Conservation (phyloP, 92 coral and sea anemone genomes). For the Galaxea fascicularis region DNA sequence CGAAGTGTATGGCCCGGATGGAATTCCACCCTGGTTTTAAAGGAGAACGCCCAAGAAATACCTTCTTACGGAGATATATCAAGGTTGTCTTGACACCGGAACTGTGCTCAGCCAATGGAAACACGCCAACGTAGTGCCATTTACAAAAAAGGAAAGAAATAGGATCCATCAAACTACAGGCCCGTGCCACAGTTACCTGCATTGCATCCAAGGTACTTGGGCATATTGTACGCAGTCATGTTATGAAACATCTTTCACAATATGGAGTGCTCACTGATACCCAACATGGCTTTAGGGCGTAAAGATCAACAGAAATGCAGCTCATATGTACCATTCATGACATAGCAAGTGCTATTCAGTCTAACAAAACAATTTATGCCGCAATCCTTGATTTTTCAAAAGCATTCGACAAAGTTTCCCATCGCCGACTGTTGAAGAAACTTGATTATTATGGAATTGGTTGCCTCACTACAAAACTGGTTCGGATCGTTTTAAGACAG, state of each 20-base stretch:
- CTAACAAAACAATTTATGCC: slow-evolving; percentile 39
- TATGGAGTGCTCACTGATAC: too few species aligned
- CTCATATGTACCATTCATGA: slow-evolving; percentile 34
- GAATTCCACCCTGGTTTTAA: slow-evolving; percentile 10
- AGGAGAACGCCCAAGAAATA: slow-evolving; percentile 2
- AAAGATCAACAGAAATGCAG: slow-evolving; percentile 54
- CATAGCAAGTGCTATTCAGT: not conserved
- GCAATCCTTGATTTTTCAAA: slow-evolving; percentile 51
- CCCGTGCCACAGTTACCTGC: slow-evolving; percentile 24
- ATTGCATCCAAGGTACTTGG: not conserved
- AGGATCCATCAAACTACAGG: slow-evolving; percentile 24
- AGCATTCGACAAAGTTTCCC: slow-evolving; percentile 53
- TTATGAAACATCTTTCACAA: too few species aligned
- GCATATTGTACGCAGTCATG: too few species aligned
- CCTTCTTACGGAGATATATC: slow-evolving; percentile 26
- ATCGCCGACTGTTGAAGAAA: slow-evolving; percentile 20
- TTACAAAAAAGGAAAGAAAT: slow-evolving; percentile 36
- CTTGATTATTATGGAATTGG: not conserved
- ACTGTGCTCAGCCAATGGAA: slow-evolving; percentile 33
- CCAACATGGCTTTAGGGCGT: slow-evolving; percentile 47
- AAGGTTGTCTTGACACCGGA: slow-evolving; percentile 24
- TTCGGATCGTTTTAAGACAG: slow-evolving; percentile 39
- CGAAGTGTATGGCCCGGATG: slow-evolving; percentile 30
- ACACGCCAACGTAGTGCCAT: slow-evolving; percentile 18
- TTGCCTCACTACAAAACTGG: slow-evolving; percentile 49